phyloP scores from a whole-genome alignment of 1,140 invertebrate species.

The Drosophila novamexicana region DNA sequence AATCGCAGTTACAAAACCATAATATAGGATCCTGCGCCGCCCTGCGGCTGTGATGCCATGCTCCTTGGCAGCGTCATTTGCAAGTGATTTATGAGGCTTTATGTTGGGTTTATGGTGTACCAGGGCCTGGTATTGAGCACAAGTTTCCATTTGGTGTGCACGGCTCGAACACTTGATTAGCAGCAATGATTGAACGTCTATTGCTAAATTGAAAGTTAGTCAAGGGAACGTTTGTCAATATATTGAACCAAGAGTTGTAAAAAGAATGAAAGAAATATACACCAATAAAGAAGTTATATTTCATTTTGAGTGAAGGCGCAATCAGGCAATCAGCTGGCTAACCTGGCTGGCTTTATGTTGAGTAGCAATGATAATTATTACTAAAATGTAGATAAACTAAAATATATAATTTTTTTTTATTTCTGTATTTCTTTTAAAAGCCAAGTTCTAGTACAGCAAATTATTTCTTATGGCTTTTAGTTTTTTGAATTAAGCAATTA shows the following conservation, averaged over 20 bases:
- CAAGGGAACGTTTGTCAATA: slow-evolving; percentile 28
- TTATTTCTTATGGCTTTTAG: background rate
- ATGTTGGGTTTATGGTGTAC: slow-evolving; percentile 21
- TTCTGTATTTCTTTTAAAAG: no score
- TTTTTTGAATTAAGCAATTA: slow-evolving; percentile 15
- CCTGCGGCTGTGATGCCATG: slow-evolving; percentile 34
- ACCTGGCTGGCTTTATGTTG: no score
- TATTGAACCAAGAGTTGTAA: slow-evolving; percentile 12
- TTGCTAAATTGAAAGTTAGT: slow-evolving; percentile 51
- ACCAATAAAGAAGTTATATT: background rate
- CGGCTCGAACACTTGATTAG: slow-evolving; percentile 69
- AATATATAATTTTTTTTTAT: no score
- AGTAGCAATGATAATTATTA: no score
- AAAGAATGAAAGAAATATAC: background rate
- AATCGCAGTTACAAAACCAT: slow-evolving; percentile 26
- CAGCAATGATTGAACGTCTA: slow-evolving; percentile 71
- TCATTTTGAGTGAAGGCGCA: background rate
- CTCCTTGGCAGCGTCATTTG: slow-evolving; percentile 63
- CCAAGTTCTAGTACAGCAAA: background rate
- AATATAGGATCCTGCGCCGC: slow-evolving; percentile 48
- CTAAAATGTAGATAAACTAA: no score
- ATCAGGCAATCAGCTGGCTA: background rate
- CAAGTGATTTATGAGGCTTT: slow-evolving; percentile 77
- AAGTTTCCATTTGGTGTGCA: slow-evolving; percentile 59
- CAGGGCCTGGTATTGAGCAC: slow-evolving; percentile 8